Conservation (phyloP, 2,888 invertebrate species). For the Syrista parreyssii region DNA sequence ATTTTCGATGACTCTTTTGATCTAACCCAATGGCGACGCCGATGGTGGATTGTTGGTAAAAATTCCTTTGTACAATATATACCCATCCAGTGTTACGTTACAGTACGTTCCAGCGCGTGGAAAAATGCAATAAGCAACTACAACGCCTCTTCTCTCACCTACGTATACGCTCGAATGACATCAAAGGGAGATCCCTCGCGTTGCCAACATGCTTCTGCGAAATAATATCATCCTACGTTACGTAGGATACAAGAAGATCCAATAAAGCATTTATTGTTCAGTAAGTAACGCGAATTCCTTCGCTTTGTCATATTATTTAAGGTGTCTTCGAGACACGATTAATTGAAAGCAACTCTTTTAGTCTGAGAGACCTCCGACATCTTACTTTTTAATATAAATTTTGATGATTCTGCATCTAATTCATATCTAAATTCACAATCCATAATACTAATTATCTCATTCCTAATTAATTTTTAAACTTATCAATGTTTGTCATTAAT, state of each 20-base stretch:
- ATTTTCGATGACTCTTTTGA: background rate
- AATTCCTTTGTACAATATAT: background rate
- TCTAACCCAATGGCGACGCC: background rate
- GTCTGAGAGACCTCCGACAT: background rate
- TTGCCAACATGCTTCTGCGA: background rate
- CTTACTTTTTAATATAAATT: background rate
- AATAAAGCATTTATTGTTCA: background rate
- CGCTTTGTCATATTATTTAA: background rate
- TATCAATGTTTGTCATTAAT: background rate
- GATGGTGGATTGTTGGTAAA: background rate
- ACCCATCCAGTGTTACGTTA: background rate
- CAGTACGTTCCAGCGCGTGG: background rate
- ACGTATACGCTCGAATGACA: background rate
- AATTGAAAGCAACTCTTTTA: background rate
- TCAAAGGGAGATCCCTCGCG: background rate
- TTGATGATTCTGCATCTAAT: background rate
- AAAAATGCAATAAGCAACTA: conserved; percentile 3
- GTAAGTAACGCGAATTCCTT: background rate
- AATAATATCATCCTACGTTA: background rate
- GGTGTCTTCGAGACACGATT: background rate
- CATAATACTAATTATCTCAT: background rate
- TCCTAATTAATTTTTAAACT: background rate
- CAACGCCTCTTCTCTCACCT: background rate
- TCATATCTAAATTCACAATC: background rate
- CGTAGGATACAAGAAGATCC: background rate